Evolutionary conservation across 2,888 invertebrate genomes (phyloP), one percentile per base, ranked within the genome.

Genomic region (Pyralis farinalis): DNA sequence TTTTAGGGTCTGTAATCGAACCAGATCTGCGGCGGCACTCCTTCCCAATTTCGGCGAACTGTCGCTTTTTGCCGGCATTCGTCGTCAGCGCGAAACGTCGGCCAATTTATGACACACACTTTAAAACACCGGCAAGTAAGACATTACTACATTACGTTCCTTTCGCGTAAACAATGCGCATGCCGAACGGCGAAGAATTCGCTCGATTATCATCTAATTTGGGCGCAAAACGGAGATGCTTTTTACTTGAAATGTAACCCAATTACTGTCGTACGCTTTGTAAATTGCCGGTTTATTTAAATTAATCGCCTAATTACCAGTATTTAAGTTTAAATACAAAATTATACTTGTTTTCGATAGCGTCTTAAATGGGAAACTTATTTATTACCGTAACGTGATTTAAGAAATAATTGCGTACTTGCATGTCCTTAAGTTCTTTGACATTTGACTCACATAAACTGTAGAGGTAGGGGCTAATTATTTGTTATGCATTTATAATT

Each of bases 141-240:
- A 37, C 37, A 22, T 37, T 37, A 30, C 25, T n/a, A 7, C 3
- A 16, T 16, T 25, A 8, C 30, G 37, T 10, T 16, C 37, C 36
- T 9, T 34, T 22, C 20, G 21, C 37, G 37, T 20, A 37, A 37
- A 37, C 37, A 37, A 37, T 37, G 37, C 31, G 30, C 21, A 37
- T 37, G 21, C 37, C 37, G 9, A 1, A 4, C 16, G 12, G 1
- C 21, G 10, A 22, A 21, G 37, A 11, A 37, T 16, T 27, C 36
- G 20, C 30, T 10, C 29, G 37, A 37, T 37, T 37, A 37, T 37
- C 37, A 37, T 37, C 37, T 37, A 37, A 37, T 37, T 37, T 37
- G 30, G 25, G 30, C 12, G 37, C 37, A 37, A 37, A 37, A 30
- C 22, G 37, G 30, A 21, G 30, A 31, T 6, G 37, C 37, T 16